These are phyloP conservation scores for Porphyrio hochstetteri DNA, from an alignment of 2,113 vertebrate species.

Conservation along the genomic window DNA sequence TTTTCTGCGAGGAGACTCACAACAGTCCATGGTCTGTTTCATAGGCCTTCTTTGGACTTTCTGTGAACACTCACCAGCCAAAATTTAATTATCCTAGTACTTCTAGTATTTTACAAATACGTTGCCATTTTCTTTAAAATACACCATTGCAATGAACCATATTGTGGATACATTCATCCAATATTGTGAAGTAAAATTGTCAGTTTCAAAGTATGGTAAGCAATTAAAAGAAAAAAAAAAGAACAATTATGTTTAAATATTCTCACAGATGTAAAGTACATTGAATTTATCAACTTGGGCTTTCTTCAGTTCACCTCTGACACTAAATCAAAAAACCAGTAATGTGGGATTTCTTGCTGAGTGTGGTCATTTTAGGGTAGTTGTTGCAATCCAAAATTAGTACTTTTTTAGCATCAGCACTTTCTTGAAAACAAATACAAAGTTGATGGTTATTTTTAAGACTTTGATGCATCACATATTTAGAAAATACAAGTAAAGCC, in stretches of 20 bases:
- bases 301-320: conserved; percentile 38
- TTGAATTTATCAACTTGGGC: not conserved
- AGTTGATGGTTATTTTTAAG: conserved; percentile 60
- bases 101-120: not conserved
- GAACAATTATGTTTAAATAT: not conserved
- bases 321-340: not conserved
- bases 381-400: conserved; percentile 33
- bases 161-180: not conserved
- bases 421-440: conserved; percentile 59
- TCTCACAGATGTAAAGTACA: not conserved
- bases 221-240: not conserved
- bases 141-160: not conserved
- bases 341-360: conserved; percentile 33
- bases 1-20: not conserved
- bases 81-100: not conserved
- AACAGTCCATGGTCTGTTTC: not conserved
- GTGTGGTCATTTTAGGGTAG: not conserved
- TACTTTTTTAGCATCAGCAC: conserved; percentile 37
- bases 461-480: conserved; percentile 51
- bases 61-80: not conserved
- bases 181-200: not conserved
- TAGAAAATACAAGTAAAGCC: conserved; percentile 41
- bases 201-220: not conserved
- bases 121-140: not conserved
- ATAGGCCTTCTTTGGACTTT: not conserved